Conservation (phyloP, 2,113 vertebrate genomes). For the Phainopepla nitens region DNA sequence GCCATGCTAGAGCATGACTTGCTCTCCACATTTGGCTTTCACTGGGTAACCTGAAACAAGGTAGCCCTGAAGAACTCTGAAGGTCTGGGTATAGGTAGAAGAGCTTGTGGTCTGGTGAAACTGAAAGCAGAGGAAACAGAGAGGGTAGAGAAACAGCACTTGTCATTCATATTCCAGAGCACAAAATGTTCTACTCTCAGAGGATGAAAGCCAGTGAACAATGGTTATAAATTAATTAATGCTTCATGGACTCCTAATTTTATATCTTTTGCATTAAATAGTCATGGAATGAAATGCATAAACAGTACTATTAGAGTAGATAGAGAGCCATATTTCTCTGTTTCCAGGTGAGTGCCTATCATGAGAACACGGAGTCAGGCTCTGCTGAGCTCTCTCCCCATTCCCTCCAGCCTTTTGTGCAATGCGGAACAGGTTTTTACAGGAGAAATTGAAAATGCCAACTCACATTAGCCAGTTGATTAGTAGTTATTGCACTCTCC, state of each 20-base stretch:
- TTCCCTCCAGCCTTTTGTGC: slow-evolving; percentile 4
- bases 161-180: slow-evolving; percentile 1
- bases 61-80: background rate
- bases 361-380: slow-evolving; percentile 7
- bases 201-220: slow-evolving; percentile 13
- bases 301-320: slow-evolving; percentile 21
- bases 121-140: background rate
- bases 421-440: slow-evolving; percentile 30
- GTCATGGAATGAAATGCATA: slow-evolving; percentile 39
- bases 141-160: background rate
- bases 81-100: background rate
- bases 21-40: background rate
- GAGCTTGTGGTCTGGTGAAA: background rate
- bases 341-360: slow-evolving; percentile 51
- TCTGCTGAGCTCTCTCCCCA: background rate
- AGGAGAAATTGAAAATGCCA: slow-evolving; percentile 60
- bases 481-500: slow-evolving; percentile 39
- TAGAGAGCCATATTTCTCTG: slow-evolving; percentile 7
- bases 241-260: slow-evolving; percentile 35
- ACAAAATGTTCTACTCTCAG: background rate
- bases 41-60: background rate
- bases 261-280: slow-evolving; percentile 44
- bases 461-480: slow-evolving; percentile 39
- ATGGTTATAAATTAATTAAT: slow-evolving; percentile 51
- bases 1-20: background rate